Conservation (phyloP, 92 coral and sea anemone species). For the Chrysogorgia sp. region DNA sequence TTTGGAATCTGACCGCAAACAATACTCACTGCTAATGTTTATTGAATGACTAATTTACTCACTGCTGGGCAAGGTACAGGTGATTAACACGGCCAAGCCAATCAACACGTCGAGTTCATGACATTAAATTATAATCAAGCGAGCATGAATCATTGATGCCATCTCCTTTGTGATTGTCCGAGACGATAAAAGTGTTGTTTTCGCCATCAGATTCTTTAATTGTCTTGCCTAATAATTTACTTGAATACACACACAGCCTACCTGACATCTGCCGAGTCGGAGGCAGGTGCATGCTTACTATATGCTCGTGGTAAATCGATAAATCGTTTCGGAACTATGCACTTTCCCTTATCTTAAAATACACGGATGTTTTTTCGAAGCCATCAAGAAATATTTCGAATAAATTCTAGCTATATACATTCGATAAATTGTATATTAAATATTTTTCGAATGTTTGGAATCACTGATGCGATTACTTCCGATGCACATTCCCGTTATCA, state of each 20-base stretch:
- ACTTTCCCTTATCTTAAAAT: no score
- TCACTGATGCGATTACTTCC: not conserved
- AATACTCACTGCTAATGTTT: slow-evolving; percentile 21
- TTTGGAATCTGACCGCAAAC: slow-evolving; percentile 33
- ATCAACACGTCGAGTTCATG: slow-evolving; percentile 10
- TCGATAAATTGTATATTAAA: no score
- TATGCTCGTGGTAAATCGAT: no score
- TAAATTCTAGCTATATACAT: no score
- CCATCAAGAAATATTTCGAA: no score
- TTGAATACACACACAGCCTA: slow-evolving; percentile 8
- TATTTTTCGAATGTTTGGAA: no score
- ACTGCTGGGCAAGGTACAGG: slow-evolving; percentile 31
- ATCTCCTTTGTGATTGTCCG: slow-evolving; percentile 21
- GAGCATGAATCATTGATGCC: slow-evolving; percentile 36
- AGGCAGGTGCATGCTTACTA: slow-evolving; percentile 29
- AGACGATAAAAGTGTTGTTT: slow-evolving; percentile 30
- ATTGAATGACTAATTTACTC: slow-evolving; percentile 38
- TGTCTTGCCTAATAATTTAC: slow-evolving; percentile 17
- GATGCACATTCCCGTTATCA: not conserved
- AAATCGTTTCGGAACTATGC: no score
- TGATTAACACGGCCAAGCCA: slow-evolving; percentile 37
- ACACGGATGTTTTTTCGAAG: no score
- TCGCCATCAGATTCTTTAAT: slow-evolving; percentile 34
- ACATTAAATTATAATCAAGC: slow-evolving; percentile 45
- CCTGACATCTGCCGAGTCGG: not conserved